phyloP scores from a whole-genome alignment of 2,888 invertebrate species.

The Dolichopus griseipennis region DNA sequence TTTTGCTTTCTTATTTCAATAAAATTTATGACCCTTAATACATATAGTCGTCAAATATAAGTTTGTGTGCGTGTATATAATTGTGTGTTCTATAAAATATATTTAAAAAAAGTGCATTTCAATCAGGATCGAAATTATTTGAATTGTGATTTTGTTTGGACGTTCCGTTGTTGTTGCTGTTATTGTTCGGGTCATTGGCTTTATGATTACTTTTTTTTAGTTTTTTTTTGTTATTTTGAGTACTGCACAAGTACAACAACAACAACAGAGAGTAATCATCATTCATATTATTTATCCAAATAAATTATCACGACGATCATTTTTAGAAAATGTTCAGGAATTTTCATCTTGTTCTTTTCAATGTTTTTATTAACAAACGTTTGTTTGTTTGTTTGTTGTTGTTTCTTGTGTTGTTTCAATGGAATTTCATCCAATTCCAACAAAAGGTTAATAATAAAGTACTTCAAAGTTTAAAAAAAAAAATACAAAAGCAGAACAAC shows the following conservation, averaged over 20 bases:
- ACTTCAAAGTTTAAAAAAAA: too few species aligned
- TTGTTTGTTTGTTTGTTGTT: too few species aligned
- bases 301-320: not conserved
- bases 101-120: not conserved
- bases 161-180: not conserved
- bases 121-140: not conserved
- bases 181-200: not conserved
- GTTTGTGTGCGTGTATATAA: too few species aligned
- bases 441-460: too few species aligned
- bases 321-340: not conserved
- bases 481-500: too few species aligned
- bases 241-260: too few species aligned
- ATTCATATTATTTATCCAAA: constrained; percentile 6
- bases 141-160: too few species aligned
- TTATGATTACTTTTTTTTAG: not conserved
- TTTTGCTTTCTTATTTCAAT: not conserved
- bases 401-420: not conserved
- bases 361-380: not conserved
- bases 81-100: too few species aligned
- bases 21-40: not conserved
- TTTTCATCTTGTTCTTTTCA: not conserved
- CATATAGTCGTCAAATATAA: too few species aligned
- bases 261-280: not conserved
- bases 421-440: not conserved
- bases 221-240: too few species aligned